Evolutionary conservation across 1,140 invertebrate species (phyloP).

Genomic region (Drosophila micromelanica): DNA sequence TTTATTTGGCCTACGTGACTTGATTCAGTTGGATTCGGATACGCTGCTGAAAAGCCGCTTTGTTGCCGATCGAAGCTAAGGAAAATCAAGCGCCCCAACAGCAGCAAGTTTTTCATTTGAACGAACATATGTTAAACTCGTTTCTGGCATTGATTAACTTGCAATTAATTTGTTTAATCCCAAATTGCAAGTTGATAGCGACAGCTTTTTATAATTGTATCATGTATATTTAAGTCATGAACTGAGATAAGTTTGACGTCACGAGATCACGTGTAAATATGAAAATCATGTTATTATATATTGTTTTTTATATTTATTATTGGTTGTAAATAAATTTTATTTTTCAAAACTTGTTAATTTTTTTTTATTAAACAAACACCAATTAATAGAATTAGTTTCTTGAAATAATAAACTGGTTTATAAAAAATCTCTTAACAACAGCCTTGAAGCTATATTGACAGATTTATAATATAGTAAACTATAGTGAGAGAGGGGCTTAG

Average conservation of each 20-base stretch:
- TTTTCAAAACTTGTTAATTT: too few species aligned
- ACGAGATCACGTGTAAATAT: constrained; percentile 10
- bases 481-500: too few species aligned
- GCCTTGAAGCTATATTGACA: too few species aligned
- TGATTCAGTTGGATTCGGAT: constrained; percentile 10
- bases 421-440: too few species aligned
- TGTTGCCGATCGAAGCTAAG: constrained; percentile 34
- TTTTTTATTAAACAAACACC: too few species aligned
- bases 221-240: constrained; percentile 14
- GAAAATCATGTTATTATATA: too few species aligned
- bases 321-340: too few species aligned
- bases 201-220: constrained; percentile 25
- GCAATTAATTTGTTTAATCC: constrained; percentile 11
- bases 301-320: too few species aligned
- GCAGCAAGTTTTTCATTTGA: constrained; percentile 45
- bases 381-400: too few species aligned
- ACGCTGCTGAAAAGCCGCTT: constrained; percentile 53
- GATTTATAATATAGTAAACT: too few species aligned
- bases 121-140: constrained; percentile 27
- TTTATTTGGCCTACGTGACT: constrained; percentile 66
- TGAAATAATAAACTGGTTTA: too few species aligned
- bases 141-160: constrained; percentile 20
- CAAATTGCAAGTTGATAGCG: constrained; percentile 8
- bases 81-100: constrained; percentile 34
- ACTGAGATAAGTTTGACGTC: background rate